Conservation (phyloP, 2,797 vertebrate genomes). For the Gadopsis bispinosus region DNA sequence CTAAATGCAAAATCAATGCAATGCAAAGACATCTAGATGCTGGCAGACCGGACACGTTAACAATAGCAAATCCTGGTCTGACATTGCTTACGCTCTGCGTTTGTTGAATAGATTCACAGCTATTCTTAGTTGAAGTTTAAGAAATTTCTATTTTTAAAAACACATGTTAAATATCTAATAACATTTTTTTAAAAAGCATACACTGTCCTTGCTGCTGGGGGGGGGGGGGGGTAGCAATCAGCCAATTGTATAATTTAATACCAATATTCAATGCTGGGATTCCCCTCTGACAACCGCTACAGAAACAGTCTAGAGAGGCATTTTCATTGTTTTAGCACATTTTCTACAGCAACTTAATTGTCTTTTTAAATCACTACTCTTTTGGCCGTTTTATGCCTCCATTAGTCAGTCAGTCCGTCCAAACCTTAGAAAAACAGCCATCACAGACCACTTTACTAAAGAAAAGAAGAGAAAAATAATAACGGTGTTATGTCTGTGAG, state of each 20-base stretch:
- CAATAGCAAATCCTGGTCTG: not conserved
- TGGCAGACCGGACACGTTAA: not conserved
- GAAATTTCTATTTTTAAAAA: no score
- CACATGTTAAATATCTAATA: no score
- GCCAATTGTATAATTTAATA: not conserved
- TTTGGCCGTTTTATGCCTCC: not conserved
- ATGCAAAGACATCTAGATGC: no score
- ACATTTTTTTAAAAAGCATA: no score
- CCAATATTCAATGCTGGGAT: not conserved
- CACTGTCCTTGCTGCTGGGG: no score
- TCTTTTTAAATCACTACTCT: no score
- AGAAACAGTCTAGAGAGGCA: not conserved
- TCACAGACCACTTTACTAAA: not conserved
- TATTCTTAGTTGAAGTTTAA: no score
- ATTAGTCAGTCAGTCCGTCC: not conserved
- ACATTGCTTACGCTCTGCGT: no score
- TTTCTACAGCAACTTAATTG: no score
- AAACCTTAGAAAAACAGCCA: not conserved
- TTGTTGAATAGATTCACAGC: no score
- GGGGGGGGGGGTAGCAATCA: not conserved
- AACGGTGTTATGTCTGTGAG: no score
- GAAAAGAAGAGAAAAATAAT: not conserved
- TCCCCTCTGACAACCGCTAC: not conserved
- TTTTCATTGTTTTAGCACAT: not conserved
- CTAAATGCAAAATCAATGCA: not conserved